Evolutionary conservation across 2,888 invertebrate species (phyloP), one percentile per base, ranked within the genome.

Genomic region (Platynereis dumerilii): DNA sequence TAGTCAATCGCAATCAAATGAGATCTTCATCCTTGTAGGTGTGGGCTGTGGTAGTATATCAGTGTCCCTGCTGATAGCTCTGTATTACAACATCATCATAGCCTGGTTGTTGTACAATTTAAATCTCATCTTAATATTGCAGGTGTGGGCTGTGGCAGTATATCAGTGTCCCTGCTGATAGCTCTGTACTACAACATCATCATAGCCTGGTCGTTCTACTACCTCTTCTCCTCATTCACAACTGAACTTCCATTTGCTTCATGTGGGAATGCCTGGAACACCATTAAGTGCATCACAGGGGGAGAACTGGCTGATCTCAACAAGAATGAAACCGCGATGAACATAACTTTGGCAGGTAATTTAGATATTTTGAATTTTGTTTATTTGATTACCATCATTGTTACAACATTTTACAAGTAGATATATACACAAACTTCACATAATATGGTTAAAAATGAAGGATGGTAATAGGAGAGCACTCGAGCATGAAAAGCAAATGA

Each of bases 141-240:
- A 48, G 48, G 48, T 48, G 48, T 48, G 5, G 48, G 48, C 17
- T 48, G n/a, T 48, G 48, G 48, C 20, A 48, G n/a, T n/a, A 48
- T 48, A 48, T 48, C 48, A 20, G 48, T 48, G 10, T 48, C 48
- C 7, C 20, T 48, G 7, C n/a, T 48, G 10, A 48, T 48, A 3
- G 48, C 20, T n/a, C n/a, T 48, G n/a, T 48, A 48, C n/a, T 48
- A 48, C 17, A 48, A 48, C 48, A n/a, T 48, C 48, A 48, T 48
- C n/a, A 48, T 48, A 5, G 22, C 20, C 48, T 48, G 48, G 48
- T n/a, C 48, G 22, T n/a, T 48, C 22, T 48, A 12, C 22, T 48
- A 48, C 17, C n/a, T 48, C 3, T 48, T 48, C 48, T 48, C 48
- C n/a, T 48, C 48, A 5, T 48, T 48, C 48, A 48, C 48, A 3